Conservation (phyloP, 2,797 vertebrate genomes). For the Lindbergichthys nudifrons region DNA sequence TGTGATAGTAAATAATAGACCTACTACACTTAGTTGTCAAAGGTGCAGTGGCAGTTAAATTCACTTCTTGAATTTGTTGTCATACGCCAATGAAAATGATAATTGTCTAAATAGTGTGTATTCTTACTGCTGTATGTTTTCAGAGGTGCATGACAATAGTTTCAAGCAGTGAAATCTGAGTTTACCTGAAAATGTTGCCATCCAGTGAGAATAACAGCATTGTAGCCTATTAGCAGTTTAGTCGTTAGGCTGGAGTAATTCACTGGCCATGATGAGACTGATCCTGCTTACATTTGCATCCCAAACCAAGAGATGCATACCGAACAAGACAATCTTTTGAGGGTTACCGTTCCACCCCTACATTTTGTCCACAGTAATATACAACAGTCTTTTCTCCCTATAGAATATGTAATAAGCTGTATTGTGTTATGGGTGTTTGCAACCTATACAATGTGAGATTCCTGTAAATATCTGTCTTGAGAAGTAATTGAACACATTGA, state of each 20-base stretch:
- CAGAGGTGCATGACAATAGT: slow-evolving; percentile 57
- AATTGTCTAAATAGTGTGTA: slow-evolving; percentile 21
- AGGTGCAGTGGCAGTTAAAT: slow-evolving; percentile 68
- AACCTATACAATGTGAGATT: slow-evolving; percentile 67
- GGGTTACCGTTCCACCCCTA: slow-evolving; percentile 69
- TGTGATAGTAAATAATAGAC: slow-evolving; percentile 41
- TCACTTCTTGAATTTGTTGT: slow-evolving; percentile 50
- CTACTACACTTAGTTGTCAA: slow-evolving; percentile 47
- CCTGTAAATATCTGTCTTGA: slow-evolving; percentile 71
- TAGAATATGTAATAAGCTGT: slow-evolving; percentile 61
- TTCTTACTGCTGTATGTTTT: slow-evolving; percentile 36
- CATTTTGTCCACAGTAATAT: slow-evolving; percentile 58
- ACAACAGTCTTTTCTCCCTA: slow-evolving; percentile 62
- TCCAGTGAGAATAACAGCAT: slow-evolving; percentile 75
- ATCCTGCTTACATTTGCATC: slow-evolving; percentile 60
- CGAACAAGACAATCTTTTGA: slow-evolving; percentile 63
- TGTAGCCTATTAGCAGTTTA: slow-evolving; percentile 66
- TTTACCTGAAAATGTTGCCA: slow-evolving; percentile 76
- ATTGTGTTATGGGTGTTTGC: slow-evolving; percentile 59
- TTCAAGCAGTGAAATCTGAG: slow-evolving; percentile 66
- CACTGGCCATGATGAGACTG: slow-evolving; percentile 60
- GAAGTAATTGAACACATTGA: slow-evolving; percentile 67
- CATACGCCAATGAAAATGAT: slow-evolving; percentile 46
- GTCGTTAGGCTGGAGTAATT: slow-evolving; percentile 60
- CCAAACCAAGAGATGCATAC: slow-evolving; percentile 61